A percentile compares a stretch with the other conserved stretches of the same genome.
Evolutionary conservation across 2,888 invertebrate species (phyloP).

Genomic region (Himalopsyche tibetana): DNA sequence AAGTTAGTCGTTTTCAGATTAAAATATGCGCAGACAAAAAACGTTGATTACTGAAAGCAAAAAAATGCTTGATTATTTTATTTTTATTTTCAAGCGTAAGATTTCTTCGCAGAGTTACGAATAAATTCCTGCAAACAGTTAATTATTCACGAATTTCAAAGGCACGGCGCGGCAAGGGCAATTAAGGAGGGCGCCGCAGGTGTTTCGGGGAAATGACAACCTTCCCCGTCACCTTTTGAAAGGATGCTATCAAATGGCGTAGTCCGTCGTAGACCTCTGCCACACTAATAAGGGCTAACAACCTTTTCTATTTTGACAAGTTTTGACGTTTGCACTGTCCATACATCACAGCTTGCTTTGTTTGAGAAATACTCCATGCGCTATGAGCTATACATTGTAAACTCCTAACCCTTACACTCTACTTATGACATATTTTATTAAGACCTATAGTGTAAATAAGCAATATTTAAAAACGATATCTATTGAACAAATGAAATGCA

Average conservation of each 20-base stretch:
- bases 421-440: too few relatives aligned
- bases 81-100: constrained; percentile 4
- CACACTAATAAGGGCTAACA: constrained; percentile 12
- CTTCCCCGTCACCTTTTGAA: constrained; percentile 35
- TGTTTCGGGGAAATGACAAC: constrained; percentile 32
- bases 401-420: too few relatives aligned
- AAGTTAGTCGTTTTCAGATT: not conserved
- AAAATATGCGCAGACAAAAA: not conserved
- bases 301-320: constrained; percentile 11
- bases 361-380: not conserved
- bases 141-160: constrained; percentile 30
- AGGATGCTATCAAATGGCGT: constrained; percentile 33
- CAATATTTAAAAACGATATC: too few relatives aligned
- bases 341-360: not conserved
- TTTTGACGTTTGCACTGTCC: not conserved
- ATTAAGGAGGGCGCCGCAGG: constrained; percentile 30
- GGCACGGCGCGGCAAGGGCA: constrained; percentile 17
- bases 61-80: not conserved
- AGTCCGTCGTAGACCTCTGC: not conserved
- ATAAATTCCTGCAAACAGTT: constrained; percentile 24
- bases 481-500: too few relatives aligned
- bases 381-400: too few relatives aligned
- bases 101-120: not conserved
- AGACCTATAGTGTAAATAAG: too few relatives aligned
- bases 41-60: not conserved